Evolutionary conservation across 1,140 invertebrate species (phyloP).

Genomic region (Diabrotica virgifera): DNA sequence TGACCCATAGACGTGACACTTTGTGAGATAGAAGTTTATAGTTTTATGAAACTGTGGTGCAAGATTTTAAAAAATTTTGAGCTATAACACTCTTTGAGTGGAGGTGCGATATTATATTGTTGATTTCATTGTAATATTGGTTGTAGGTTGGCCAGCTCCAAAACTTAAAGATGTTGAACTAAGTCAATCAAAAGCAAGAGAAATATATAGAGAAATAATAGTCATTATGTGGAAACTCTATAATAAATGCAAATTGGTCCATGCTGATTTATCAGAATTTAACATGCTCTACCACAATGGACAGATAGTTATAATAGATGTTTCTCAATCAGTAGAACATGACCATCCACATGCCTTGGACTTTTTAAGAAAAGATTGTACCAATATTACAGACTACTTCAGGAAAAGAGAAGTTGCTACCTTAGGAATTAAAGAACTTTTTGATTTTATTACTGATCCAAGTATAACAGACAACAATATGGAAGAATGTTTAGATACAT

Average conservation of each 20-base stretch:
- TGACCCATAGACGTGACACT: too few species aligned
- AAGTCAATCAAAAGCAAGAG: slow-evolving; percentile 62
- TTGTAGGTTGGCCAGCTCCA: slow-evolving; percentile 75
- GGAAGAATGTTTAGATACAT: slow-evolving; percentile 71
- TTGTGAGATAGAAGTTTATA: too few species aligned
- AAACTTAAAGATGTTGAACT: slow-evolving; percentile 80
- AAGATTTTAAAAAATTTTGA: too few species aligned
- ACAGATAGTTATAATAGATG: slow-evolving; percentile 90
- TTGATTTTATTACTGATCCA: slow-evolving; percentile 94
- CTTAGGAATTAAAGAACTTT: slow-evolving; percentile 87
- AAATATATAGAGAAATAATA: slow-evolving; percentile 86
- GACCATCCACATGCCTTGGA: slow-evolving; percentile 94
- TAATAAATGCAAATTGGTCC: slow-evolving; percentile 89
- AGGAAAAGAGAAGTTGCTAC: slow-evolving; percentile 83
- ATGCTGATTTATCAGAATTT: slow-evolving; percentile 97
- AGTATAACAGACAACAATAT: slow-evolving; percentile 80
- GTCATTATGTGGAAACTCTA: slow-evolving; percentile 91
- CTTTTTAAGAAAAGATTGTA: slow-evolving; percentile 93
- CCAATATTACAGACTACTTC: slow-evolving; percentile 92
- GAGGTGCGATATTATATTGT: too few species aligned
- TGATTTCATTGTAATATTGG: too few species aligned
- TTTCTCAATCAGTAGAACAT: slow-evolving; percentile 97
- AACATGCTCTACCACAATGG: slow-evolving; percentile 88
- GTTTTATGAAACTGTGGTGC: too few species aligned
- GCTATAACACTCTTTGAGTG: too few species aligned